Evolutionary conservation across 2,888 invertebrate species (phyloP), one percentile per base, ranked within the genome.

Genomic region (Steinernema hermaphroditum): DNA sequence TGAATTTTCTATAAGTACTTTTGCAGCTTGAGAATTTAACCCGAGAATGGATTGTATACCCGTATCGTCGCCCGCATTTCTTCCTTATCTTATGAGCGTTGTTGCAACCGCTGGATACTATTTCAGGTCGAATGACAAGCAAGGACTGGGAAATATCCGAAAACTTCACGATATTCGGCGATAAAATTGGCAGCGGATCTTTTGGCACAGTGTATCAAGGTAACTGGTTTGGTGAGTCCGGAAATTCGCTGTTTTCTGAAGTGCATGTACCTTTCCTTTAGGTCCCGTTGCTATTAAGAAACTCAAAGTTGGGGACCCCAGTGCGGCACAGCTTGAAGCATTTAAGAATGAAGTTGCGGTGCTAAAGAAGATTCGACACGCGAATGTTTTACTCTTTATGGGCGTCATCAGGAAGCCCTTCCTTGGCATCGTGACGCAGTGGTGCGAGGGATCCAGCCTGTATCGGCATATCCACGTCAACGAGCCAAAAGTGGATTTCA

Each of bases 201-300:
- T 99, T 97, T 89, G 98, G 98, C 82, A 98, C 97, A 0, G 98
- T 98, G 2, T 97, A 93, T 89, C 93, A 94, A 87, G 97, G 96
- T 37, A 43, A 75, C 32, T 82, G 81, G 54, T 81, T 78, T 73
- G 77, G 78, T 78, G 50, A 44, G 69, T 41, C 12, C 43, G 22
- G 4, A 37, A 37, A n/a, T n/a, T n/a, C n/a, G n/a, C n/a, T n/a
- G n/a, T 70, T 2, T 8, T 32, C 29, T 49, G 29, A 6, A 14
- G n/a, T 37, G 54, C 22, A 1, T 22, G 1, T 16, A 8, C 72
- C n/a, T 27, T 16, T 8, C 37, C 74, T 76, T 24, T 70, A 87
- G 81, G 95, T 0, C 93, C 94, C 0, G 96, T 98, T 1, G 98
- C 98, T 0, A 93, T 98, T 0, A 98, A 98, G 88, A 94, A 94